Evolutionary conservation across 2,113 vertebrate genomes (phyloP), one percentile per base, ranked within the genome.

Genomic region (Actenoides lindsayi): DNA sequence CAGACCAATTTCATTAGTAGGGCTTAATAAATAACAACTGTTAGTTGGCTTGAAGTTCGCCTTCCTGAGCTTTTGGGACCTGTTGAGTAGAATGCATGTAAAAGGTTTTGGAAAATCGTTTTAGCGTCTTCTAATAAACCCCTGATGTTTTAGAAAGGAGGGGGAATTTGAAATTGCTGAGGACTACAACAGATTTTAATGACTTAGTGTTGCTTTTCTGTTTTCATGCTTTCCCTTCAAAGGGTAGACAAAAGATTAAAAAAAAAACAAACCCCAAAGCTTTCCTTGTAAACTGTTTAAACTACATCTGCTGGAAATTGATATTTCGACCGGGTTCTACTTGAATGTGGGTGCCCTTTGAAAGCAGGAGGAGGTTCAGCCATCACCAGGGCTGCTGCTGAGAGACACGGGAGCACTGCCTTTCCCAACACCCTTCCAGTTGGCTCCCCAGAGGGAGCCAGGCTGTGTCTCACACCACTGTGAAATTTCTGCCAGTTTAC

Each of bases 101-200:
- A 91, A 33, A 95, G 94, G 80, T 48, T 93, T 89, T 94, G 74
- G 87, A 96, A 97, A 95, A 93, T 87, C 1, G 44, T 83, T 94
- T 91, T 71, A 85, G 62, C 82, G 91, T 89, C 87, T 95, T 68
- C 70, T 95, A 87, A 96, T 84, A 89, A 93, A 96, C 68, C 6
- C 2, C 95, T 96, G 89, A 94, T 97, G 95, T 68, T 75, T 64
- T 63, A 77, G 44, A 30, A 87, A 73, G 84, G 89, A 91, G 87
- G 5, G 39, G 23, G 74, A 89, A 92, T 93, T 71, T 87, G 93
- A 86, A 94, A 74, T 91, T 96, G 93, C 93, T 90, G 93, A 96
- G 77, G 62, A 75, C 74, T 71, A 68, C 65, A 91, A 15, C 57
- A 76, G 5, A 11, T 51, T 33, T 96, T 96, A 83, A 84, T 91